Conservation (phyloP, 2,113 vertebrate species). For the Australoheros scitulus region DNA sequence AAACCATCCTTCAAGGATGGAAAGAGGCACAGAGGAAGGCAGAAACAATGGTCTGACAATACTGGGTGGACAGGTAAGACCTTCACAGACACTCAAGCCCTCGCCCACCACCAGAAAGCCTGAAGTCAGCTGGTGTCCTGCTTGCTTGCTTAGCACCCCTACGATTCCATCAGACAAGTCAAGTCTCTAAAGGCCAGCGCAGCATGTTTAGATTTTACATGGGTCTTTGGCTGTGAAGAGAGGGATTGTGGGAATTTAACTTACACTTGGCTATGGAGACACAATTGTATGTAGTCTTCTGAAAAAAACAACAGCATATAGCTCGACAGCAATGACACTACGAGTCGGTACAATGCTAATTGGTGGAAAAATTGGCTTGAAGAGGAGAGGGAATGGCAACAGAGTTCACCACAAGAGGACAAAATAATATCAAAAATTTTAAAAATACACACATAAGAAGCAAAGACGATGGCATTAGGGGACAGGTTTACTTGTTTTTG, state of each 20-base stretch:
- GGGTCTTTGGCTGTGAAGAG: background rate
- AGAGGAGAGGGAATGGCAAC: no score
- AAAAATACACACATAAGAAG: no score
- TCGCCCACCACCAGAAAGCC: background rate
- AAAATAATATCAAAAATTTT: no score
- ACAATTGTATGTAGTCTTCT: background rate
- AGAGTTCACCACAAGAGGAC: background rate
- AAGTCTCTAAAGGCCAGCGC: background rate
- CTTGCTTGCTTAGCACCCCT: background rate
- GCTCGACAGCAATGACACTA: no score
- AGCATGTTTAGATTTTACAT: background rate
- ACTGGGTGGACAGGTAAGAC: background rate
- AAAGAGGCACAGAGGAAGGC: background rate
- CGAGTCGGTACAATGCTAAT: no score
- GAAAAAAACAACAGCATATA: background rate
- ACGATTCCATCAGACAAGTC: background rate
- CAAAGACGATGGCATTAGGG: no score
- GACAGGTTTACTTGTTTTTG: no score
- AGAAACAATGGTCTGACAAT: background rate
- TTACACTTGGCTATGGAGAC: background rate
- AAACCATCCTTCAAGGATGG: background rate
- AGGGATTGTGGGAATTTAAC: background rate
- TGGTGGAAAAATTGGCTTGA: no score
- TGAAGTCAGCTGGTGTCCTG: background rate
- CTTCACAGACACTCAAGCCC: background rate